A percentile compares a stretch with the other conserved stretches of the same genome.
These are phyloP conservation scores for Pagrus major DNA, from an alignment of 2,113 vertebrate genomes.

Conservation along the genomic window DNA sequence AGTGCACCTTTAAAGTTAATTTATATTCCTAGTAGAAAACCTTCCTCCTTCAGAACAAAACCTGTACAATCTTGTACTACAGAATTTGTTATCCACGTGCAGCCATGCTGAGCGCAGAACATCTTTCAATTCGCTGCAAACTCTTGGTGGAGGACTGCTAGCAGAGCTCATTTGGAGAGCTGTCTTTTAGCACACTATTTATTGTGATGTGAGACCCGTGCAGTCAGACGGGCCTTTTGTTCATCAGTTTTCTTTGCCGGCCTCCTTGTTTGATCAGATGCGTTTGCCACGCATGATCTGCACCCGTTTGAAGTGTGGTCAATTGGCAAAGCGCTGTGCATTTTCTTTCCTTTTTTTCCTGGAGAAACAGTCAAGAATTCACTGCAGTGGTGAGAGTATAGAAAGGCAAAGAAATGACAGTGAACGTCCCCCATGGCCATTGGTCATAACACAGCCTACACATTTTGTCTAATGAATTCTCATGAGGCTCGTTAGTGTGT, in stretches of 20 bases:
- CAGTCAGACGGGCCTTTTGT: constrained; percentile 54
- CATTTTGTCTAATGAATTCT: constrained; percentile 36
- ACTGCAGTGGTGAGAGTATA: constrained; percentile 50
- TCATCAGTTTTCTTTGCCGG: constrained; percentile 54
- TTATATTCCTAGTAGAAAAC: neutral
- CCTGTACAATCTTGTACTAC: neutral
- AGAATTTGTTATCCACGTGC: constrained; percentile 33
- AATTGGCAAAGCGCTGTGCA: constrained; percentile 59
- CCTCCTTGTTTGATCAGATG: constrained; percentile 70
- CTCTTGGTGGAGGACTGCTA: constrained; percentile 15
- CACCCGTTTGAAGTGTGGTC: constrained; percentile 74
- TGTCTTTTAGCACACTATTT: constrained; percentile 66
- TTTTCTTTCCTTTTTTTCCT: constrained; percentile 55
- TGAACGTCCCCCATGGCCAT: constrained; percentile 35
- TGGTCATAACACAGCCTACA: constrained; percentile 13
- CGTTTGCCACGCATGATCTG: constrained; percentile 66
- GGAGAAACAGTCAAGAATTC: constrained; percentile 62
- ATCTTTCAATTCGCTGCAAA: constrained; percentile 35
- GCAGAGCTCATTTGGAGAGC: constrained; percentile 68
- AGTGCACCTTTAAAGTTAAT: neutral
- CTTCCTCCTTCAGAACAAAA: constrained; percentile 2
- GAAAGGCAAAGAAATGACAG: constrained; percentile 62
- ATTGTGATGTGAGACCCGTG: constrained; percentile 38
- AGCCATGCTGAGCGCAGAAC: constrained; percentile 60
- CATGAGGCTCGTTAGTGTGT: constrained; percentile 39